A percentile compares a stretch with the other conserved stretches of the same genome.
Conservation (phyloP, 1,140 invertebrate species). For the Cataglyphis hispanica region DNA sequence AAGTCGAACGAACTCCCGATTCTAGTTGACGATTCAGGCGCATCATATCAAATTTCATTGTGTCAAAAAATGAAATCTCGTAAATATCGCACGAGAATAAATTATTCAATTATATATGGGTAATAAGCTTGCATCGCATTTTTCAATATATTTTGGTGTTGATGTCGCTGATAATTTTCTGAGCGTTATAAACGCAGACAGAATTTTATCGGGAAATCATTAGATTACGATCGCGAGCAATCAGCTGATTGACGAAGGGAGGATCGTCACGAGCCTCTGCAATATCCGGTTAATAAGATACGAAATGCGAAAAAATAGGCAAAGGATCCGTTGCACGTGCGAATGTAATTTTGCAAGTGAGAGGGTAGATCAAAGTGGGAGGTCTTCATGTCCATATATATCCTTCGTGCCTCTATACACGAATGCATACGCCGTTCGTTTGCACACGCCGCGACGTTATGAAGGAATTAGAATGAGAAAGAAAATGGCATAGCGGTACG, state of each 20-base stretch:
- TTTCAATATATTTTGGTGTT: neutral
- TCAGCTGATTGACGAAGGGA: conserved; percentile 3
- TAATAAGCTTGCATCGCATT: neutral
- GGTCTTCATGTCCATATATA: neutral
- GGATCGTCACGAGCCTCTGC: neutral
- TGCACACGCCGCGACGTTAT: conserved; percentile 39
- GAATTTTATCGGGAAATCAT: neutral
- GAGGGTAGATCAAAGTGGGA: conserved; percentile 9
- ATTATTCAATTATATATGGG: neutral
- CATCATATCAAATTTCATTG: neutral
- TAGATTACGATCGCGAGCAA: neutral
- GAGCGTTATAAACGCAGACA: neutral
- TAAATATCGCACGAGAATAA: neutral
- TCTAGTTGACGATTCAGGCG: neutral
- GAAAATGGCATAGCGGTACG: neutral
- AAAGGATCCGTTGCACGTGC: neutral
- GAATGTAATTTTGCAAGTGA: conserved; percentile 29
- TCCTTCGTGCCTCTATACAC: neutral
- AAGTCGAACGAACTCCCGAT: neutral
- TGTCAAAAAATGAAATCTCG: neutral
- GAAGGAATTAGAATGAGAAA: conserved; percentile 4
- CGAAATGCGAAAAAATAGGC: neutral
- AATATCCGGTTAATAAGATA: conserved; percentile 4
- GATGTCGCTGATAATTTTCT: neutral
- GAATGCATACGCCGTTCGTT: conserved; percentile 18